Evolutionary conservation across 2,888 invertebrate genomes (phyloP).

Genomic region (Torymus aiolomorphi): DNA sequence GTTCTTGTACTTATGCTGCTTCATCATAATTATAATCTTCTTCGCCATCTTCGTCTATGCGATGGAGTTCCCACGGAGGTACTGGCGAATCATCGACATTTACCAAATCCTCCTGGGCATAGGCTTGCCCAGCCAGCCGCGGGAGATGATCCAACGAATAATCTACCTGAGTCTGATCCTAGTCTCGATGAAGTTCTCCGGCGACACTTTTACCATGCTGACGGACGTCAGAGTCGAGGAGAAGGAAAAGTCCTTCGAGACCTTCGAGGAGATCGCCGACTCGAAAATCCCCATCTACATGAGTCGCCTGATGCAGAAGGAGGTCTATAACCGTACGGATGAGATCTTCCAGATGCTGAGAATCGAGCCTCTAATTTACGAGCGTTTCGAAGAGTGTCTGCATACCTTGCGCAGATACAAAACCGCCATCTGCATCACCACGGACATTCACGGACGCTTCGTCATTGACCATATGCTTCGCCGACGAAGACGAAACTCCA

Average conservation of each 20-base stretch:
- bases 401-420: not conserved
- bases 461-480: not conserved
- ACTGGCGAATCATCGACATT: slow-evolving; percentile 5
- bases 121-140: not conserved
- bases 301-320: not conserved
- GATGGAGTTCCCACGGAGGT: not conserved
- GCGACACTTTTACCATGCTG: slow-evolving; percentile 20
- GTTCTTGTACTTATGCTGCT: not conserved
- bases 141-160: not conserved
- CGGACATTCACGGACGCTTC: slow-evolving; percentile 2
- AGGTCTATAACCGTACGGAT: slow-evolving; percentile 18
- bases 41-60: not conserved
- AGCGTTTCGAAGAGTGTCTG: not conserved
- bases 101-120: not conserved
- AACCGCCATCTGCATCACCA: slow-evolving; percentile 18
- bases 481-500: not conserved
- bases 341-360: not conserved
- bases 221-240: slow-evolving; percentile 9
- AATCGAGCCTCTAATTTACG: not conserved
- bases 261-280: slow-evolving; percentile 10
- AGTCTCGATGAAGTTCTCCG: slow-evolving; percentile 10
- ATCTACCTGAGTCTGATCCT: not conserved
- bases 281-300: slow-evolving; percentile 9
- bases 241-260: slow-evolving; percentile 19
- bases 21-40: not conserved